A percentile compares a stretch with the other conserved stretches of the same genome.
Conservation (phyloP, 2,113 vertebrate genomes). For the Tautogolabrus adspersus region DNA sequence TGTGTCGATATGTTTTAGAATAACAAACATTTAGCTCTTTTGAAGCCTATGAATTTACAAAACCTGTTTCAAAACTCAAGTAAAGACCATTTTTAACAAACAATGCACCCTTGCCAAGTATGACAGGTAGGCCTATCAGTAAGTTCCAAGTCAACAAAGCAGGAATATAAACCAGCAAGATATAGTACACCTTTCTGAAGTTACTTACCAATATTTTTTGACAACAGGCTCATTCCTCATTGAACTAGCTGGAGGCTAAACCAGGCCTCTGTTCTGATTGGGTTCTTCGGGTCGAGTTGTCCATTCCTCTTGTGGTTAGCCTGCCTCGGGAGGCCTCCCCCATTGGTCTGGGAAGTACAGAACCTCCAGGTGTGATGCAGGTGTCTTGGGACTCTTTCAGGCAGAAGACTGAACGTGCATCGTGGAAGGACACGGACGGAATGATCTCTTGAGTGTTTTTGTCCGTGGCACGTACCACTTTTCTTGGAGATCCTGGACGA, state of each 20-base stretch:
- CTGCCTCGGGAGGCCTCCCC: conserved; percentile 66
- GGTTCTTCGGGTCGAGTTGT: conserved; percentile 81
- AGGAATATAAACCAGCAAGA: not conserved
- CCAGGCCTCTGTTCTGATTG: conserved; percentile 79
- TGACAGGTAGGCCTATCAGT: not conserved
- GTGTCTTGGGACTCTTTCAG: conserved; percentile 77
- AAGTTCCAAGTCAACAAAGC: not conserved
- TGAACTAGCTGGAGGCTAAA: not conserved
- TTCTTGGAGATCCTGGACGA: conserved; percentile 76
- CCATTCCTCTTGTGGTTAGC: conserved; percentile 69
- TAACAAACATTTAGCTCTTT: too few relatives aligned
- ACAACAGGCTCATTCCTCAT: not conserved
- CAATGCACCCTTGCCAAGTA: not conserved
- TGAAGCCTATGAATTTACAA: not conserved
- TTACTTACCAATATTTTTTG: conserved; percentile 37
- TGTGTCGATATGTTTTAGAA: too few relatives aligned
- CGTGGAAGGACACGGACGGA: conserved; percentile 77
- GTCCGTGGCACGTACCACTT: conserved; percentile 53
- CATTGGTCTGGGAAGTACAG: conserved; percentile 65
- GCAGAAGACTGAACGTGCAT: conserved; percentile 87
- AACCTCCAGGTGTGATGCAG: conserved; percentile 45
- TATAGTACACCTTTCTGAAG: not conserved
- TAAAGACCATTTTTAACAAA: not conserved
- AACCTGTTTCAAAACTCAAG: not conserved
- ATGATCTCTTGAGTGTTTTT: conserved; percentile 62